phyloP scores from a whole-genome alignment of 2,113 vertebrate species.

The Maylandia zebra region DNA sequence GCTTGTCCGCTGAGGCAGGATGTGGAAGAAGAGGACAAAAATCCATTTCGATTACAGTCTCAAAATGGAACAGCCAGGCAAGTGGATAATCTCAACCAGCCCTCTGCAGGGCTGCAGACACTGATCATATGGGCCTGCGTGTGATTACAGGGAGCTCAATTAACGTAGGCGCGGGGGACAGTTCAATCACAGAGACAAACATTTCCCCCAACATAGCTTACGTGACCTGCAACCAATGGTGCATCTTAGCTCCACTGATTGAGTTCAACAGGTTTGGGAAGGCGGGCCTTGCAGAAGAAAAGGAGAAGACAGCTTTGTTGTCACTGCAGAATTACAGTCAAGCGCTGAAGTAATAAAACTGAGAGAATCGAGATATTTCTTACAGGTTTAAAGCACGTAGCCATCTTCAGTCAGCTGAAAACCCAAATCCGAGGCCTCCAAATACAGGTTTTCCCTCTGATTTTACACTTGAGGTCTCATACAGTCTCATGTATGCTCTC shows the following conservation, averaged over 20 bases:
- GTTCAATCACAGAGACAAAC: constrained; percentile 59
- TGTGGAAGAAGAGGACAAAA: constrained; percentile 16
- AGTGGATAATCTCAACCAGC: constrained; percentile 24
- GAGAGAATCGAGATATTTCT: background rate
- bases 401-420: background rate
- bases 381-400: background rate
- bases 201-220: constrained; percentile 46
- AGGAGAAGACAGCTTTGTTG: background rate
- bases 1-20: background rate
- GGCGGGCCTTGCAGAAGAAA: background rate
- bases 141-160: constrained; percentile 58
- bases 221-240: constrained; percentile 55
- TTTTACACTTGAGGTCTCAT: background rate
- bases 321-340: background rate
- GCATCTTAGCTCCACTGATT: constrained; percentile 50
- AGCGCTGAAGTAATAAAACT: background rate
- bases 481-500: constrained; percentile 29
- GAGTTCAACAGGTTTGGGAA: constrained; percentile 42
- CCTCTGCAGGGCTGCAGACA: constrained; percentile 5
- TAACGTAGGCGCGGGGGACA: constrained; percentile 28
- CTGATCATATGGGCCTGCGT: constrained; percentile 20
- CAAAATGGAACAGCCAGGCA: constrained; percentile 23
- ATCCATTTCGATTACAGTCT: constrained; percentile 45
- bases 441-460: background rate
- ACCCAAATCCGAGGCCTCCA: background rate